Base-by-base conservation (phyloP, 2,888 invertebrate species). In the Chrysotoxum bicinctum region DNA sequence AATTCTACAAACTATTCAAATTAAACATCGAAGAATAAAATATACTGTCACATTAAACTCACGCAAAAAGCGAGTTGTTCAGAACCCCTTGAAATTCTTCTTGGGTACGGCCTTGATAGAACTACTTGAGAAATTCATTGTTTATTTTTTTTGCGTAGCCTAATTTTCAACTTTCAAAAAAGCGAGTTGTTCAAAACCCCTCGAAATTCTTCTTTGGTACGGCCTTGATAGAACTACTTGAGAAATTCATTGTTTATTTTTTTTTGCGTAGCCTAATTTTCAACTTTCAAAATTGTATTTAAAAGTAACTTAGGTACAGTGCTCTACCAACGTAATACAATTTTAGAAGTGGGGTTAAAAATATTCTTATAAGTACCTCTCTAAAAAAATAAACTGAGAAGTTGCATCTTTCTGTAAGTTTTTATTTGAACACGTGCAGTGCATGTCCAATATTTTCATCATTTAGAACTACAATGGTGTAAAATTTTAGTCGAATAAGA, bases 231-330 rank as follows among this genome's bases (percentile, higher is more conserved):
- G 3, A 50, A 50, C 1, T 58, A 8, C 58, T 35, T 1, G 19
- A 56, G 19, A 58, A 58, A 6, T 37, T 12, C 6, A 35, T 56
- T 56, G 56, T 56, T 32, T 32, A 16, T 58, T 58, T 58, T n/a
- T n/a, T n/a, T n/a, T 56, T 12, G 35, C 16, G 16, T 2, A 21
- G 21, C 14, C 58, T 37, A 2, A 35, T 58, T 58, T 8, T 50
- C n/a, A n/a, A n/a, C 14, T 2, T 26, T 48, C 9, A 16, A 30
- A n/a, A 16, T 26, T 26, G 23, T 19, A 9, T 45, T 45, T 10
- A 19, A 45, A 1, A 43, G 19, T 10, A 9, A 3, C 1, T 19
- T 19, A 45, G 43, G 43, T 19, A 48, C 12, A 10, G 6, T 23
- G 8, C 21, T 30, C 16, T 32, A 32, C 37, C 58, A 37, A 58